Evolutionary conservation across 2,797 vertebrate species (phyloP).

Genomic region (Spinus olivaceus): DNA sequence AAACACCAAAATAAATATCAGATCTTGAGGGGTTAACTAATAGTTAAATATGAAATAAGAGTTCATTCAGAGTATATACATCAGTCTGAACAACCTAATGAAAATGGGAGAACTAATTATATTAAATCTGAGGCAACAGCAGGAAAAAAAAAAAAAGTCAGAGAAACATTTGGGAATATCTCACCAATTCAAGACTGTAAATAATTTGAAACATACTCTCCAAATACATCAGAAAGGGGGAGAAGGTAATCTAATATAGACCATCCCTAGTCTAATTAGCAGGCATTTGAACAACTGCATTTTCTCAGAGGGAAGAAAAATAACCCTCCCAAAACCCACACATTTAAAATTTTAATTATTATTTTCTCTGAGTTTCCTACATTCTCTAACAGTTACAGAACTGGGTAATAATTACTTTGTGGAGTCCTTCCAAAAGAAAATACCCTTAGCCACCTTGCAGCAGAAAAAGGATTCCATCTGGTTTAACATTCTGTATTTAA

Average conservation of each 20-base stretch:
- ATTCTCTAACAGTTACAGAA: not conserved
- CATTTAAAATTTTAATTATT: slow-evolving; percentile 15
- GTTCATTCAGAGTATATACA: slow-evolving; percentile 33
- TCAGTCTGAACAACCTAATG: slow-evolving; percentile 15
- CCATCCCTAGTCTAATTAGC: slow-evolving; percentile 4
- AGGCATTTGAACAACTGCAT: not conserved
- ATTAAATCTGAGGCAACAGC: slow-evolving; percentile 5
- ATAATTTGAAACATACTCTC: slow-evolving; percentile 47
- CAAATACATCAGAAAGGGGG: not conserved
- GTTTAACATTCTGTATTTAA: not conserved
- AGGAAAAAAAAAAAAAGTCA: not conserved
- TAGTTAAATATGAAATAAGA: slow-evolving; percentile 51
- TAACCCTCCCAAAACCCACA: not conserved
- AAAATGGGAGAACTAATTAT: slow-evolving; percentile 38
- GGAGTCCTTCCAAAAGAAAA: not conserved
- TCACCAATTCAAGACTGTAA: slow-evolving; percentile 20
- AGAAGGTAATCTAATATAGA: slow-evolving; percentile 27
- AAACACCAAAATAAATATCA: slow-evolving; percentile 47
- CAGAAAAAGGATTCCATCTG: not conserved
- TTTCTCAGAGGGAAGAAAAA: slow-evolving; percentile 19
- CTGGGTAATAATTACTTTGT: not conserved
- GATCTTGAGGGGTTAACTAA: slow-evolving; percentile 24
- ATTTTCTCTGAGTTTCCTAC: not conserved
- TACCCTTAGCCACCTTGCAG: not conserved
- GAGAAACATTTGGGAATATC: slow-evolving; percentile 38